phyloP scores from a whole-genome alignment of 2,113 vertebrate species.

The Plectropomus leopardus region DNA sequence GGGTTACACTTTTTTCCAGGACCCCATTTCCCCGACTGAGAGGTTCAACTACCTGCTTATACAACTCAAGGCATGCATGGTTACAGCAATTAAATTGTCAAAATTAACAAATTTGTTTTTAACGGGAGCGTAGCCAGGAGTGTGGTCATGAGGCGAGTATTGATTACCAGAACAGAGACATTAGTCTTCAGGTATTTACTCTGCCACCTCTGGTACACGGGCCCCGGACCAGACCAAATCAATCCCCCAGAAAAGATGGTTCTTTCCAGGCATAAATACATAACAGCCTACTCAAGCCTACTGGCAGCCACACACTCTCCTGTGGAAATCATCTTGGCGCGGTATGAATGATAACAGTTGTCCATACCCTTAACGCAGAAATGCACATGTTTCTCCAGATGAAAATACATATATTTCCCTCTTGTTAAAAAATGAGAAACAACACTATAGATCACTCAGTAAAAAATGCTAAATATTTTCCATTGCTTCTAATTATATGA shows the following conservation, averaged over 20 bases:
- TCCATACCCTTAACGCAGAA: constrained; percentile 48
- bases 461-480: constrained; percentile 26
- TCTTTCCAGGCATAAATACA: constrained; percentile 89
- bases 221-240: constrained; percentile 92
- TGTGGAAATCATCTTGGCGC: constrained; percentile 79
- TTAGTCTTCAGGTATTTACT: constrained; percentile 99
- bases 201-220: constrained; percentile 93
- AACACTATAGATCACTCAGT: background rate
- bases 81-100: constrained; percentile 99
- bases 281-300: constrained; percentile 77
- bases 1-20: constrained; percentile 73
- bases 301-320: constrained; percentile 64
- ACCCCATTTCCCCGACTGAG: constrained; percentile 62
- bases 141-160: constrained; percentile 95
- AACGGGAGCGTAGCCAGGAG: constrained; percentile 96
- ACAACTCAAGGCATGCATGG: constrained; percentile 84
- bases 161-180: constrained; percentile 95
- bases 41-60: constrained; percentile 81
- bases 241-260: constrained; percentile 93
- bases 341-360: constrained; percentile 81
- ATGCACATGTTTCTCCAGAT: constrained; percentile 23
- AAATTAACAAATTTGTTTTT: constrained; percentile 99
- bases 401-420: background rate
- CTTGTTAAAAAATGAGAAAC: constrained; percentile 32
- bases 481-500: constrained; percentile 40